These are phyloP conservation scores for Papilio helenus DNA, from an alignment of 1,140 invertebrate species.

Conservation along the genomic window DNA sequence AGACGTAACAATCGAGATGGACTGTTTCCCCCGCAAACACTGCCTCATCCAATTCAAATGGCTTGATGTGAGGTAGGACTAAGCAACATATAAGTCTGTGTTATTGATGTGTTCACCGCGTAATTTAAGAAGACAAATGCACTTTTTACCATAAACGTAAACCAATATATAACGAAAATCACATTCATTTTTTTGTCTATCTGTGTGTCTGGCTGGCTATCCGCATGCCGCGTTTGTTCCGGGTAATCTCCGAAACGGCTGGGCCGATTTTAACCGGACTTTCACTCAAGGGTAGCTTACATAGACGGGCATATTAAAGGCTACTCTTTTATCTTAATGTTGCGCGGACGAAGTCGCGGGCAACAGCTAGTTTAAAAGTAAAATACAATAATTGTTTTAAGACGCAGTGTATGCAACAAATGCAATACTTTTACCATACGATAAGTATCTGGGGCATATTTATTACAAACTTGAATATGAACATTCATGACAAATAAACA, in stretches of 20 bases:
- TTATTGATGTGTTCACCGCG: not conserved
- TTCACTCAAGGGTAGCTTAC: too few relatives aligned
- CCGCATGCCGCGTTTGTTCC: too few relatives aligned
- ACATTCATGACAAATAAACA: not conserved
- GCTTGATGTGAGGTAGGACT: slow-evolving; percentile 87
- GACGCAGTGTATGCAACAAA: not conserved
- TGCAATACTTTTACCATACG: not conserved
- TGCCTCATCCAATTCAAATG: slow-evolving; percentile 86
- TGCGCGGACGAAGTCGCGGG: too few relatives aligned
- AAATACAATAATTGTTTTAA: not conserved
- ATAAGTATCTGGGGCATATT: not conserved
- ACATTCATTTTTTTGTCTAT: too few relatives aligned
- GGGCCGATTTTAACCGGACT: too few relatives aligned
- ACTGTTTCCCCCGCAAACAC: slow-evolving; percentile 86
- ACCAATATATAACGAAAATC: too few relatives aligned
- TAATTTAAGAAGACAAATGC: not conserved
- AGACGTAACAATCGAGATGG: slow-evolving; percentile 85
- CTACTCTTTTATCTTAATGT: too few relatives aligned
- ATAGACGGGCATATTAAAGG: too few relatives aligned
- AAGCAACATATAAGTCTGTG: slow-evolving; percentile 44
- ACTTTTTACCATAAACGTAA: not conserved
- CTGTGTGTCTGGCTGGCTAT: too few relatives aligned
- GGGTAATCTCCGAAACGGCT: too few relatives aligned
- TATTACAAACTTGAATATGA: not conserved
- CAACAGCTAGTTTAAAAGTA: too few relatives aligned